These are phyloP conservation scores for Ormyrus thymus DNA, from an alignment of 2,888 invertebrate species.

Conservation along the genomic window DNA sequence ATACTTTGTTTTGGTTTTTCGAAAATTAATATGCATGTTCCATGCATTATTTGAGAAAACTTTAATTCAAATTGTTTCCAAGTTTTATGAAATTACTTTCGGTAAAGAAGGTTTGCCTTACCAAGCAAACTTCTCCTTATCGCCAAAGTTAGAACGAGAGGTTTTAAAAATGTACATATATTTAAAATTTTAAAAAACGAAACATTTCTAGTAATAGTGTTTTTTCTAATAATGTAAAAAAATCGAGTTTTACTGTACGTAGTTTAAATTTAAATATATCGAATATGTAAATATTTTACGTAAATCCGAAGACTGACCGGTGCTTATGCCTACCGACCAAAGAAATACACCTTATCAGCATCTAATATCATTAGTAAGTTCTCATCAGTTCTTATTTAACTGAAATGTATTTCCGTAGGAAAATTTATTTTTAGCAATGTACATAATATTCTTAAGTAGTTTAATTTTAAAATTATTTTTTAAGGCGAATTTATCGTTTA, in stretches of 20 bases:
- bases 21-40: too few relatives aligned
- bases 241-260: conserved; percentile 55
- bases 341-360: conserved; percentile 60
- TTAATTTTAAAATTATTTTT: conserved; percentile 13
- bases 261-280: conserved; percentile 41
- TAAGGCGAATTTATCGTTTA: too few relatives aligned
- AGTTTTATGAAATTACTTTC: too few relatives aligned
- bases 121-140: conserved; percentile 1
- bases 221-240: conserved; percentile 61
- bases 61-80: too few relatives aligned
- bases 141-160: conserved; percentile 16
- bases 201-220: conserved; percentile 33
- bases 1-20: too few relatives aligned
- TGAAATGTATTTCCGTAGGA: conserved; percentile 19
- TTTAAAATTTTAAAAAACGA: not conserved
- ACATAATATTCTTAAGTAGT: conserved; percentile 43
- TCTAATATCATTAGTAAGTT: conserved; percentile 40
- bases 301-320: conserved; percentile 73
- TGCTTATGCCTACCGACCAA: conserved; percentile 74
- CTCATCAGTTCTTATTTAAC: conserved; percentile 22
- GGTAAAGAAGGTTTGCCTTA: too few relatives aligned
- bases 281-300: conserved; percentile 63
- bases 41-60: too few relatives aligned
- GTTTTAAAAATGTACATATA: conserved; percentile 36
- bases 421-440: conserved; percentile 42